Evolutionary conservation across 2,113 vertebrate species (phyloP).

Genomic region (Corapipo altera): DNA sequence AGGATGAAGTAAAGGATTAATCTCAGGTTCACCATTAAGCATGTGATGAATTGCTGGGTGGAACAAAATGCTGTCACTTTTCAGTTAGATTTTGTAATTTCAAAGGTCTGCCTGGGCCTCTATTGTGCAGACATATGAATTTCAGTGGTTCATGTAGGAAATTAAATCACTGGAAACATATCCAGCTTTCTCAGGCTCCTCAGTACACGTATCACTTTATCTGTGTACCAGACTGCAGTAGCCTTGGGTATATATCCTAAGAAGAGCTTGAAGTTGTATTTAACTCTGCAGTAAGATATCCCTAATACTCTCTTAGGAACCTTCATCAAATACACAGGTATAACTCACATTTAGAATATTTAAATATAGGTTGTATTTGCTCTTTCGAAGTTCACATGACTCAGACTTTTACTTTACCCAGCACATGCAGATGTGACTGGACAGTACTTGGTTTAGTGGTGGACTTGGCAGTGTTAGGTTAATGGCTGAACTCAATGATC

Average conservation of each 20-base stretch:
- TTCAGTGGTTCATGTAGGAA: not conserved
- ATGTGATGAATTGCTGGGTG: not conserved
- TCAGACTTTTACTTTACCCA: not conserved
- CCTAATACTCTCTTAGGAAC: not conserved
- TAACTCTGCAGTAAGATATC: not conserved
- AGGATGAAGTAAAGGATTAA: not conserved
- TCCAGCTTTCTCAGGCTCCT: not conserved
- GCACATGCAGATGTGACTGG: not conserved
- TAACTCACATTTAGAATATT: not conserved
- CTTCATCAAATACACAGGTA: not conserved
- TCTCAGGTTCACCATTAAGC: not conserved
- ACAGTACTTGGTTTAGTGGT: not conserved
- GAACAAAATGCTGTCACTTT: not conserved
- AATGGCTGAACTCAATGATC: not conserved
- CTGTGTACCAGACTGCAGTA: not conserved
- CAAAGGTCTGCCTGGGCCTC: not conserved
- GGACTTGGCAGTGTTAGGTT: not conserved
- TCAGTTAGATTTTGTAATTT: fast-evolving
- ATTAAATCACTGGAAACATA: not conserved
- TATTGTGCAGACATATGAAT: not conserved
- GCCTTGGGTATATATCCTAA: not conserved
- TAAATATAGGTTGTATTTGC: not conserved
- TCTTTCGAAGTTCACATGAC: not conserved
- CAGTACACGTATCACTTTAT: not conserved
- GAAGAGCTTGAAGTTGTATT: not conserved